A percentile compares a stretch with the other conserved stretches of the same genome.
These are phyloP conservation scores for Caenorhabditis tropicalis DNA, from an alignment of 1,140 invertebrate genomes.

Conservation along the genomic window DNA sequence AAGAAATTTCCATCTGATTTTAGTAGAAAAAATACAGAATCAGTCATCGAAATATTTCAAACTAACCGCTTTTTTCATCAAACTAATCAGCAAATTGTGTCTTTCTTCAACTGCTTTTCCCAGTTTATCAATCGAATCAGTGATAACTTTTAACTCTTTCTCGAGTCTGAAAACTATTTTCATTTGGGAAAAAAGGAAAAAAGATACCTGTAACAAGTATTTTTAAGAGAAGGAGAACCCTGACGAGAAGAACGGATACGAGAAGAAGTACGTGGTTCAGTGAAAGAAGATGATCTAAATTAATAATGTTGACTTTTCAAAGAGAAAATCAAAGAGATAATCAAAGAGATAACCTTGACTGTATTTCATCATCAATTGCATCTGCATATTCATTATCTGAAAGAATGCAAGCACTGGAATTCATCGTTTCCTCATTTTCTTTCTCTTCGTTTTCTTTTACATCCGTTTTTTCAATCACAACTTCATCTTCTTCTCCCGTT, in stretches of 20 bases:
- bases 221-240: neutral
- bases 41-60: neutral
- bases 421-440: neutral
- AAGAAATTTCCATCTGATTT: neutral
- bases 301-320: neutral
- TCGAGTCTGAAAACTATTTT: neutral
- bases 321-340: too few species aligned
- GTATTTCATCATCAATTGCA: constrained; percentile 9
- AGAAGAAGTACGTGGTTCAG: constrained; percentile 4
- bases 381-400: constrained; percentile 26
- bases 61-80: constrained; percentile 50
- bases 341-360: constrained; percentile 4
- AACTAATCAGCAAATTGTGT: constrained; percentile 42
- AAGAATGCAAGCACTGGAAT: constrained; percentile 17
- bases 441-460: neutral
- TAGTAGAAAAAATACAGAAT: neutral
- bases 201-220: neutral
- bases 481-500: neutral
- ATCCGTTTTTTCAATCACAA: constrained; percentile 8
- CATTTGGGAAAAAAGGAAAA: neutral
- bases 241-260: neutral
- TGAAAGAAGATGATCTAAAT: constrained; percentile 19
- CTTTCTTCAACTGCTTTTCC: constrained; percentile 39
- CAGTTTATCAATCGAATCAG: constrained; percentile 33
- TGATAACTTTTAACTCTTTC: constrained; percentile 29